Base-by-base conservation (phyloP, 2,797 vertebrate species). In the Labeo calbasu region DNA sequence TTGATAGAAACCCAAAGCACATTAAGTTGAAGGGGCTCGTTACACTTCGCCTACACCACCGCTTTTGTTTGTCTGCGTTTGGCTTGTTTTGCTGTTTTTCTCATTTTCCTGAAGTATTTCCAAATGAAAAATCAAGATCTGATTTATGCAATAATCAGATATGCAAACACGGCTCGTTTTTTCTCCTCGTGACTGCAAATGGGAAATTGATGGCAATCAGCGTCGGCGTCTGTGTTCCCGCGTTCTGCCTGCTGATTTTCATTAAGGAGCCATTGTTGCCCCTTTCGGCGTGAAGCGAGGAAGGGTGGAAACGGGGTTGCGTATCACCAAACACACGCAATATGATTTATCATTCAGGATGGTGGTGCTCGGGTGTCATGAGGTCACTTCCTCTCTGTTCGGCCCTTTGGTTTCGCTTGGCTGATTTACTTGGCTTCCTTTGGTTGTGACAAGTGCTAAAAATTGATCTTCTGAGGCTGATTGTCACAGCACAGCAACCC, bases 101-200 rank as follows among this genome's bases (percentile, higher is more conserved):
- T 80, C 36, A 70, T 80, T 65, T 81, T 82, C 70, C 57, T 82
- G 59, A 79, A 80, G 68, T 79, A 88, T 81, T 88, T 88, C 78
- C 69, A 53, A 71, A 63, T 51, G 28, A 84, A 87, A 80, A 70
- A 80, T 77, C 79, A 81, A 83, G 83, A 88, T 89, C 87, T 89
- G 79, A 88, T 88, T 85, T 84, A 77, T 84, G 86, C 80, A 85
- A 88, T 81, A 89, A 90, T 89, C 87, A 88, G 83, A 85, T 85
- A 89, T 84, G 84, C 80, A 89, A 88, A 90, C 78, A 86, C 77
- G 59, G 53, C 70, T 82, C 7, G 5, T 82, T 86, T 82, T 85
- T 81, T 82, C 76, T 84, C 75, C 65, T 75, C n/a, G n/a, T 65
- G 82, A 79, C 80, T 76, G 83, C 80, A 91, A 89, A 89, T 87